These are phyloP conservation scores for Tromatobia lineatoria DNA, from an alignment of 2,888 invertebrate genomes.

Conservation along the genomic window DNA sequence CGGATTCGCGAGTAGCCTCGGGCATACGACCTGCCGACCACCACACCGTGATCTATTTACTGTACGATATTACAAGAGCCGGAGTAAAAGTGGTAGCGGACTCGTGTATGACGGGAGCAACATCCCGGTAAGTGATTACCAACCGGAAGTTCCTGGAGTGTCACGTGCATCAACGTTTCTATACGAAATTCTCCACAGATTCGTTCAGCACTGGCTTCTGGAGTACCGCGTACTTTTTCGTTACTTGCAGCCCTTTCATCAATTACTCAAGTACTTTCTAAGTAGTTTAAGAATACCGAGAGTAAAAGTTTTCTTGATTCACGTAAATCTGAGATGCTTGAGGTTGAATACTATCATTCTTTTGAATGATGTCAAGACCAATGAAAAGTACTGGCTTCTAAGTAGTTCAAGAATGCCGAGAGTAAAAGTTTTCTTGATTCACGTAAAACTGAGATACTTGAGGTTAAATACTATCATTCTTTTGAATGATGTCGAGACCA, in stretches of 20 bases:
- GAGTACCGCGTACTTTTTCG: not conserved
- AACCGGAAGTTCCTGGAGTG: slow-evolving; percentile 10
- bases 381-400: too few relatives aligned
- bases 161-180: slow-evolving; percentile 6
- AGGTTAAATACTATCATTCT: too few relatives aligned
- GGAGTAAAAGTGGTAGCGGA: slow-evolving; percentile 25
- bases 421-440: too few relatives aligned
- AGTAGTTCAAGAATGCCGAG: too few relatives aligned
- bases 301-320: too few relatives aligned
- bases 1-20: slow-evolving; percentile 41
- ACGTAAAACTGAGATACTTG: too few relatives aligned
- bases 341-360: too few relatives aligned
- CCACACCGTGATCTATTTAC: slow-evolving; percentile 54
- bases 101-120: slow-evolving; percentile 16
- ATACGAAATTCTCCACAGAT: not conserved
- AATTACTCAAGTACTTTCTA: not conserved
- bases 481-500: too few relatives aligned
- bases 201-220: not conserved
- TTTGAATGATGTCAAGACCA: too few relatives aligned
- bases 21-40: slow-evolving; percentile 40
- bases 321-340: too few relatives aligned
- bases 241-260: too few relatives aligned
- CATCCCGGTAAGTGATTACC: slow-evolving; percentile 29
- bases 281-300: too few relatives aligned
- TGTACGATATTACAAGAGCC: slow-evolving; percentile 51